These are phyloP conservation scores for Pseudomugil gertrudae DNA, from an alignment of 2,797 vertebrate genomes.

Conservation along the genomic window DNA sequence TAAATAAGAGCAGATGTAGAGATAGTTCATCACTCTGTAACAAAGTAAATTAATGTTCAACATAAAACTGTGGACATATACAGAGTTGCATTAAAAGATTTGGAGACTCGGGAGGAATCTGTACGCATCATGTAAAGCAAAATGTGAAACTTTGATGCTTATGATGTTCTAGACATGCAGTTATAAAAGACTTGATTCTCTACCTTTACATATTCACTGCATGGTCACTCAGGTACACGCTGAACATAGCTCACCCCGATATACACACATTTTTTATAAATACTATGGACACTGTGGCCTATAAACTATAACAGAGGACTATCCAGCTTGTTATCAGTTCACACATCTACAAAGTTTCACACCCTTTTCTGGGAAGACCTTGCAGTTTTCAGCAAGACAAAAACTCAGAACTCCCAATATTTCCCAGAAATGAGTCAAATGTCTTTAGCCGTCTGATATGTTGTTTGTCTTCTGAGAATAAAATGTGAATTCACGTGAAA, in stretches of 20 bases:
- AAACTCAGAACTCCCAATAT: too few relatives aligned
- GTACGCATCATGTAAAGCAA: not conserved
- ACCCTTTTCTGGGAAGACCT: too few relatives aligned
- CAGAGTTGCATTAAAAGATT: not conserved
- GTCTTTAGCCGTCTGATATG: too few relatives aligned
- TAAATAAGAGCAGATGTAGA: not conserved
- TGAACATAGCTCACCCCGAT: too few relatives aligned
- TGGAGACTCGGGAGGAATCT: not conserved
- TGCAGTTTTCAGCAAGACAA: not conserved
- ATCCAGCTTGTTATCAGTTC: not conserved
- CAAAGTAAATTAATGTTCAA: not conserved
- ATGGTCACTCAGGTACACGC: too few relatives aligned
- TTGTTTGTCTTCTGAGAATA: not conserved
- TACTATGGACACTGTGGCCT: too few relatives aligned
- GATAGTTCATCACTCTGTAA: not conserved
- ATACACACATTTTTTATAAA: too few relatives aligned
- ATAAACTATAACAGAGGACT: not conserved
- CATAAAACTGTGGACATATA: not conserved
- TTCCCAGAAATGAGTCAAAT: too few relatives aligned
- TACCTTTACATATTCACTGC: too few relatives aligned
- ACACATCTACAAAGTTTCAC: too few relatives aligned
- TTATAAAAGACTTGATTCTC: too few relatives aligned
- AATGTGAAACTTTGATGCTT: not conserved
- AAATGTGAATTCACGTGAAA: not conserved
- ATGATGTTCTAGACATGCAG: not conserved